Percentiles rank a stretch among this genome's conserved stretches.
Conservation (phyloP, 2,888 invertebrate species). For the Bombylius discolor region DNA sequence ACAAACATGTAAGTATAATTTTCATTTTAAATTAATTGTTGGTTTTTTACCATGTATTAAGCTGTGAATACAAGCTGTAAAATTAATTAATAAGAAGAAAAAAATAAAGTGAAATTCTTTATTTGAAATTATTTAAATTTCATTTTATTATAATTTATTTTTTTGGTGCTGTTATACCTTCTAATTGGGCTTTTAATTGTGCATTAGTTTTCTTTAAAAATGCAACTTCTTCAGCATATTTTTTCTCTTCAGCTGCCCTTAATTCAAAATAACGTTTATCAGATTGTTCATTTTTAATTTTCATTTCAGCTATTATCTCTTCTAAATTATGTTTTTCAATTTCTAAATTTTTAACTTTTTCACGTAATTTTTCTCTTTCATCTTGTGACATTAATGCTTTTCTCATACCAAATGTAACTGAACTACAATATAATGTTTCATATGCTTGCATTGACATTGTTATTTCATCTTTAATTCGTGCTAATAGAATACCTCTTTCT, state of each 20-base stretch:
- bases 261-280: slow-evolving; percentile 72
- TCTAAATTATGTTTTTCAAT: slow-evolving; percentile 35
- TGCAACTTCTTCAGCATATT: slow-evolving; percentile 81
- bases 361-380: slow-evolving; percentile 66
- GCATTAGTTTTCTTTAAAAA: slow-evolving; percentile 89
- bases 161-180: slow-evolving; percentile 89
- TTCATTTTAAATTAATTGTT: no score
- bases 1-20: no score
- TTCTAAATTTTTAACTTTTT: slow-evolving; percentile 57
- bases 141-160: slow-evolving; percentile 43
- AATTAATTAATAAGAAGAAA: no score
- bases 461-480: slow-evolving; percentile 90
- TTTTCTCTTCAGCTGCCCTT: slow-evolving; percentile 78
- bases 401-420: slow-evolving; percentile 93
- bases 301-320: slow-evolving; percentile 43
- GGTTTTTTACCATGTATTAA: no score
- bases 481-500: slow-evolving; percentile 82
- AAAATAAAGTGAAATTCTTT: no score
- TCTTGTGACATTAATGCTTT: slow-evolving; percentile 77
- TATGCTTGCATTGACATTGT: slow-evolving; percentile 94
- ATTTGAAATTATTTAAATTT: neutral
- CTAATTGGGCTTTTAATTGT: slow-evolving; percentile 85
- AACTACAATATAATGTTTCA: slow-evolving; percentile 92
- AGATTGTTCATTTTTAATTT: slow-evolving; percentile 66
- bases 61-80: no score